Percentiles rank a stretch among this genome's conserved stretches.
phyloP scores from a whole-genome alignment of 1,140 invertebrate species.

The Galendromus occidentalis region DNA sequence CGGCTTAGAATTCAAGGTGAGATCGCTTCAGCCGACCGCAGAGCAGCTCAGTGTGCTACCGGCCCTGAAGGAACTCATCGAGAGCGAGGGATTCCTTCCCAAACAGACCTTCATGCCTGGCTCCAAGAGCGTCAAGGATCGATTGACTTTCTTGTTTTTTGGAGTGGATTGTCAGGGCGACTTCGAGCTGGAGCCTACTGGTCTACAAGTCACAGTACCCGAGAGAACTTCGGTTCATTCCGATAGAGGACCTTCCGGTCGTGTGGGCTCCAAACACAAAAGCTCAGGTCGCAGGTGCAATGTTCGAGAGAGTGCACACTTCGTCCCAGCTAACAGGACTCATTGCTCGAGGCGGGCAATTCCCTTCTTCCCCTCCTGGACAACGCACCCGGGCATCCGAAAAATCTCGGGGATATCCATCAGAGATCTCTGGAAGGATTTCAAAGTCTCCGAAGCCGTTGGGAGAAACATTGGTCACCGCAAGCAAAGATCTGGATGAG shows the following conservation, averaged over 20 bases:
- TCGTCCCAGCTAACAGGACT: slow-evolving; percentile 13
- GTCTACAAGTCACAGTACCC: slow-evolving; percentile 26
- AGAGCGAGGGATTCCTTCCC: slow-evolving; percentile 24
- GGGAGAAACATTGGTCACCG: too few species aligned
- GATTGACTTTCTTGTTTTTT: slow-evolving; percentile 29
- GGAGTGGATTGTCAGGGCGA: slow-evolving; percentile 28
- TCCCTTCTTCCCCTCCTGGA: slow-evolving; percentile 17
- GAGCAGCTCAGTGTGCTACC: slow-evolving; percentile 17
- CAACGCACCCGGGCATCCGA: slow-evolving; percentile 15
- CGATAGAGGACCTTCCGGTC: slow-evolving; percentile 26
- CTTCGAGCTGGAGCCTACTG: slow-evolving; percentile 27
- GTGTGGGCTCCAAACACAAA: slow-evolving; percentile 27
- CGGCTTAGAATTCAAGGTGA: slow-evolving; percentile 13
- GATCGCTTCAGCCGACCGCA: slow-evolving; percentile 13
- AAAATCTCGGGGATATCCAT: slow-evolving; percentile 3
- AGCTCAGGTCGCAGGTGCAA: slow-evolving; percentile 26
- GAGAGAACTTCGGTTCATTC: slow-evolving; percentile 26
- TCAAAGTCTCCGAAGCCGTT: slow-evolving; percentile 3
- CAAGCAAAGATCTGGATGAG: too few species aligned
- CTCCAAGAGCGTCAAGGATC: slow-evolving; percentile 30
- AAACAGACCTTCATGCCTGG: slow-evolving; percentile 28
- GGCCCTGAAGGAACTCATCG: slow-evolving; percentile 25
- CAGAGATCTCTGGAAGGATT: background rate
- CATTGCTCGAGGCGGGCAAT: slow-evolving; percentile 15
- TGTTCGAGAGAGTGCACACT: slow-evolving; percentile 24